Conservation (phyloP, 92 coral and sea anemone species). For the Pocillopora meandrina region DNA sequence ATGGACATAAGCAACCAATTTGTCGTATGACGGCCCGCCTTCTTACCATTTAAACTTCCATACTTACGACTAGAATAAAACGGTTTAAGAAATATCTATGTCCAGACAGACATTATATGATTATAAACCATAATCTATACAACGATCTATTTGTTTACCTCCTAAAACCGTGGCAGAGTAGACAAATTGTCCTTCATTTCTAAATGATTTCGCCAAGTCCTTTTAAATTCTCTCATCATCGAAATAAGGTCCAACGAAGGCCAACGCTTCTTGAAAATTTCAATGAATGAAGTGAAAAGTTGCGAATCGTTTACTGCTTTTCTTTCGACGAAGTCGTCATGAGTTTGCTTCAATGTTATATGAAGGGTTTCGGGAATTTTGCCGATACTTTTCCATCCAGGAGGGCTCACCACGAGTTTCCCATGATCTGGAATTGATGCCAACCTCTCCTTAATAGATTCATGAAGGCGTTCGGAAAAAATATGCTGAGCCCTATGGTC, state of each 20-base stretch:
- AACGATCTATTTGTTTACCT: background rate
- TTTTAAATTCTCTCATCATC: constrained; percentile 20
- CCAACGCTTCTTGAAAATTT: constrained; percentile 20
- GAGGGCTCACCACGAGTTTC: background rate
- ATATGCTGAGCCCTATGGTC: too few species aligned
- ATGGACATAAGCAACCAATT: too few species aligned
- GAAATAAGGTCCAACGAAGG: constrained; percentile 19
- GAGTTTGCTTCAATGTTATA: background rate
- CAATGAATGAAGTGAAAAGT: background rate
- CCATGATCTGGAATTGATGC: background rate
- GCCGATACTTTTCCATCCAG: background rate
- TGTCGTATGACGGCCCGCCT: too few species aligned
- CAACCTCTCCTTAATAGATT: background rate
- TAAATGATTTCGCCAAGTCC: background rate
- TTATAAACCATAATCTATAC: too few species aligned
- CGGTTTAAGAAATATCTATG: too few species aligned
- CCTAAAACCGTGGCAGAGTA: background rate
- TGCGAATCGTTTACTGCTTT: too few species aligned
- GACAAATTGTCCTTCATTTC: background rate
- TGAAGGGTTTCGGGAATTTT: constrained; percentile 20
- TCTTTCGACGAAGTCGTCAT: too few species aligned
- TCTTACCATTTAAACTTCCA: too few species aligned
- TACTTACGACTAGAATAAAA: too few species aligned
- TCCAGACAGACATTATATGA: too few species aligned
- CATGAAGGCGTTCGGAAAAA: too few species aligned